These are phyloP conservation scores for Syndactyla subalaris DNA, from an alignment of 2,797 vertebrate species.

Conservation along the genomic window DNA sequence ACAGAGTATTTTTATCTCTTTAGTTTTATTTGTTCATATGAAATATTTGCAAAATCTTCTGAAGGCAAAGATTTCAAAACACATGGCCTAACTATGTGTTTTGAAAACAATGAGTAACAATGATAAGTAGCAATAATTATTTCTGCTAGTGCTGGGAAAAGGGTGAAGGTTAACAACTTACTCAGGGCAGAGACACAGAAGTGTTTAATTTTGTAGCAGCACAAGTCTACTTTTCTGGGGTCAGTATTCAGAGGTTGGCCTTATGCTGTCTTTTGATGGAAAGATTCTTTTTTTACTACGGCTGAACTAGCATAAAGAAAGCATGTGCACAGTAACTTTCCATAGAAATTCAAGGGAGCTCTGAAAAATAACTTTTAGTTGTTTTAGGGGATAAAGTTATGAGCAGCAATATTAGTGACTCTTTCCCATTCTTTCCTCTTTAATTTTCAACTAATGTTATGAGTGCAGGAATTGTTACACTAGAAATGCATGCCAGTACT, in stretches of 20 bases:
- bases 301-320: not conserved
- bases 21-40: not conserved
- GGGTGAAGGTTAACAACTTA: not conserved
- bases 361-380: not conserved
- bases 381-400: not conserved
- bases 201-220: not conserved
- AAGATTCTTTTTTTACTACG: not conserved
- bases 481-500: not conserved
- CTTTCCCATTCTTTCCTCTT: not conserved
- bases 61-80: not conserved
- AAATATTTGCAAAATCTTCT: not conserved
- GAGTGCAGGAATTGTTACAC: not conserved
- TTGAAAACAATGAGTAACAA: constrained; percentile 16
- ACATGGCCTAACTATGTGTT: not conserved
- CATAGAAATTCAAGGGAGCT: not conserved
- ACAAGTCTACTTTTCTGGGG: not conserved
- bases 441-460: not conserved
- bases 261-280: not conserved
- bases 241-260: not conserved
- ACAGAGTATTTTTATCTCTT: not conserved
- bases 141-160: not conserved
- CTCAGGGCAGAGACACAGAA: not conserved
- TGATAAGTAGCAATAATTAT: not conserved
- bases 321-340: not conserved
- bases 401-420: not conserved